A percentile compares a stretch with the other conserved stretches of the same genome.
Conservation (phyloP, 2,888 invertebrate species). For the Pyralis farinalis region DNA sequence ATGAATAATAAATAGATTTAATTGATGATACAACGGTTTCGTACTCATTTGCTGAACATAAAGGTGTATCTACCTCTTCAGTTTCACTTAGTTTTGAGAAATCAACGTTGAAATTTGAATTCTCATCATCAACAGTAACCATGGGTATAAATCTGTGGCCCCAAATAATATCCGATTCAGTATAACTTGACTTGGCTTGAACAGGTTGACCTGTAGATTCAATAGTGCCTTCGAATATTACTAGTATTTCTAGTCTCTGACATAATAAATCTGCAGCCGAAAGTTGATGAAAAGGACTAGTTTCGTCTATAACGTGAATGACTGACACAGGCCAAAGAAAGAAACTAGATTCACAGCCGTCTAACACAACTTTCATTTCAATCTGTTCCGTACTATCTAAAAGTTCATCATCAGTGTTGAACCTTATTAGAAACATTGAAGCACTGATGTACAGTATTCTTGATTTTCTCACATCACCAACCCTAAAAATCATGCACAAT, state of each 20-base stretch:
- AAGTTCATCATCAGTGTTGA: conserved; percentile 88
- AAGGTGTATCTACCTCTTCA: conserved; percentile 90
- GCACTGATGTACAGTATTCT: conserved; percentile 96
- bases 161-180: conserved; percentile 91
- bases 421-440: conserved; percentile 90
- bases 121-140: conserved; percentile 86
- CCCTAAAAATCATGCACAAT: conserved; percentile 93
- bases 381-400: conserved; percentile 90
- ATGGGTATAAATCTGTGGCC: conserved; percentile 92
- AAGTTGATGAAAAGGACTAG: conserved; percentile 93
- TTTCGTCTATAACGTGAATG: conserved; percentile 92
- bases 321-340: conserved; percentile 98
- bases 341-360: conserved; percentile 94
- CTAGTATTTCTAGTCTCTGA: conserved; percentile 92
- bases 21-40: conserved; percentile 35
- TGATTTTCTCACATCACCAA: conserved; percentile 96
- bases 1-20: conserved; percentile 11
- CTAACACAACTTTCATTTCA: conserved; percentile 87
- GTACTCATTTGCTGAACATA: conserved; percentile 89
- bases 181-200: conserved; percentile 91
- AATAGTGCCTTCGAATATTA: conserved; percentile 93
- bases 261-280: conserved; percentile 93
- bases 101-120: conserved; percentile 90
- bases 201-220: conserved; percentile 93
- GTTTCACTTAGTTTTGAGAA: conserved; percentile 93